These are phyloP conservation scores for Rhinoraja longicauda DNA, from an alignment of 2,797 vertebrate species.

Conservation along the genomic window DNA sequence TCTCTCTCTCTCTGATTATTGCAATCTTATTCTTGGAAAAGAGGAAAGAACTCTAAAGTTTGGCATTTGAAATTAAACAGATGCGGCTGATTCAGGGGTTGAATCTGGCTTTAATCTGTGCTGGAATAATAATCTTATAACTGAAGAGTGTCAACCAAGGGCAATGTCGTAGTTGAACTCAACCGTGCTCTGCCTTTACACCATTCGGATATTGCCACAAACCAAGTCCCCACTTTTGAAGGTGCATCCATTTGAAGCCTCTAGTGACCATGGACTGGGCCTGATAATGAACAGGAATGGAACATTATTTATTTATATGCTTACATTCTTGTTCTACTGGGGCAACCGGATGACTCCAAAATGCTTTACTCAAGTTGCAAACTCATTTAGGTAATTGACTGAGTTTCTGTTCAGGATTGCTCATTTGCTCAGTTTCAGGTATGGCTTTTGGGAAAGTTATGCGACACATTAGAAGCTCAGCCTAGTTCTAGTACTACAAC, in stretches of 20 bases:
- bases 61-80: background rate
- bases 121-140: background rate
- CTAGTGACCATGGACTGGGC: background rate
- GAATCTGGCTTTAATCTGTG: background rate
- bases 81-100: background rate
- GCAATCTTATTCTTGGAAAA: background rate
- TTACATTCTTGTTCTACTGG: no score
- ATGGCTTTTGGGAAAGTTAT: background rate
- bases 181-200: no score
- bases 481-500: background rate
- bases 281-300: no score
- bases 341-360: no score
- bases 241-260: background rate
- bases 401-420: background rate
- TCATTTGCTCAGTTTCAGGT: background rate
- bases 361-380: background rate
- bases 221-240: no score
- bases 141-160: background rate
- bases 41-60: background rate
- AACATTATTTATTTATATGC: no score
- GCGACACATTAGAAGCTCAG: background rate
- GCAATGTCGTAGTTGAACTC: no score
- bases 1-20: conserved; percentile 2
- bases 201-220: no score
- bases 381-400: background rate